Evolutionary conservation across 2,113 vertebrate species (phyloP).

Genomic region (Plotosus lineatus): DNA sequence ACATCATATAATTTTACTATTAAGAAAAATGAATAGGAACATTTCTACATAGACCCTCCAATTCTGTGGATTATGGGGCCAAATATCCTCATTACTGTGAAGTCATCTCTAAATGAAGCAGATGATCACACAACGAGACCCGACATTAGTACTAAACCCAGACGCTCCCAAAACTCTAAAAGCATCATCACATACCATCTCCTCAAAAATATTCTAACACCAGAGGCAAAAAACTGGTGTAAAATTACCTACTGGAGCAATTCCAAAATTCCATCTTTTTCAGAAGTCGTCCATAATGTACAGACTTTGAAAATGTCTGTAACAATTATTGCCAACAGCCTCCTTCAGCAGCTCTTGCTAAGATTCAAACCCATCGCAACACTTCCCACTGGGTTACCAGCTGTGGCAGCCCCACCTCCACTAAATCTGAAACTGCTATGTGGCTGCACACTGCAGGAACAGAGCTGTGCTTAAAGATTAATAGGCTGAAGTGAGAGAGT

Average conservation of each 20-base stretch:
- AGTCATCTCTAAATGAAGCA: conserved; percentile 36
- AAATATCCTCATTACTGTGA: conserved; percentile 39
- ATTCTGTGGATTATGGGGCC: background rate
- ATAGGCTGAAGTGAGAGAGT: conserved; percentile 16
- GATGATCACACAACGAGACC: conserved; percentile 31
- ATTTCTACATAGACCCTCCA: too few species aligned
- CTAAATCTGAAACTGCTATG: conserved; percentile 6
- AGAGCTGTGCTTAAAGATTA: conserved; percentile 35
- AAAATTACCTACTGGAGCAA: background rate
- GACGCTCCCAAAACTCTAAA: background rate
- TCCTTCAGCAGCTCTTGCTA: background rate
- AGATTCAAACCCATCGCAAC: conserved; percentile 12
- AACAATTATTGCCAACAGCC: conserved; percentile 1
- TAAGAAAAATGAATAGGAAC: background rate
- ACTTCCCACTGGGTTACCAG: conserved; percentile 24
- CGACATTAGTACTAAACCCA: background rate
- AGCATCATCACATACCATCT: background rate
- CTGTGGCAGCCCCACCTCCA: background rate
- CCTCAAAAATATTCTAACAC: background rate
- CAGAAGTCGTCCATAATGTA: background rate
- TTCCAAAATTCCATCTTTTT: background rate
- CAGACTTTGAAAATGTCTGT: conserved; percentile 1
- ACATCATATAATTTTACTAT: background rate
- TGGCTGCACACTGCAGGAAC: conserved; percentile 18
- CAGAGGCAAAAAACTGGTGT: background rate